Percentiles rank a stretch among this genome's conserved stretches.
phyloP scores from a whole-genome alignment of 2,888 invertebrate genomes.

The Scrobipalpa costella region DNA sequence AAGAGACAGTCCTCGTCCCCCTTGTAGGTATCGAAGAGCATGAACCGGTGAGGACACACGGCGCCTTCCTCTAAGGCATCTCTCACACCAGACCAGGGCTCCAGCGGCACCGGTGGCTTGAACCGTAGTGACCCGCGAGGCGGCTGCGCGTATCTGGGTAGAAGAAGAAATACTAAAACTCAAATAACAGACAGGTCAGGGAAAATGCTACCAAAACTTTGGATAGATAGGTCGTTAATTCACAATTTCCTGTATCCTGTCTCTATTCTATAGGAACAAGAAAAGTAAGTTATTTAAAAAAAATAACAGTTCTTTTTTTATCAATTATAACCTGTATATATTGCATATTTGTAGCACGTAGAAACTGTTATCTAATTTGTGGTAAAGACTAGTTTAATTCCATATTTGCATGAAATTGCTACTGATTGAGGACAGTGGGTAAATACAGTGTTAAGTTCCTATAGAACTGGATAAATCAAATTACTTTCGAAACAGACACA shows the following conservation, averaged over 20 bases:
- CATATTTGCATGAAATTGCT: background rate
- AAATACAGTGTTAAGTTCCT: background rate
- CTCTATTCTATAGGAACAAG: no score
- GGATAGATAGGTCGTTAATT: no score
- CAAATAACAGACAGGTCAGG: background rate
- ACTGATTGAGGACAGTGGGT: background rate
- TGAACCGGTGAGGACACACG: slow-evolving; percentile 86
- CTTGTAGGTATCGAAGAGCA: slow-evolving; percentile 84
- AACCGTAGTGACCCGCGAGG: slow-evolving; percentile 76
- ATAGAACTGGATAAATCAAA: background rate
- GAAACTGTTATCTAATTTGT: background rate
- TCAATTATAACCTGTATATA: no score
- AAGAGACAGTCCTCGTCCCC: slow-evolving; percentile 85
- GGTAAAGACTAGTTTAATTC: background rate
- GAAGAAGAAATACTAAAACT: background rate
- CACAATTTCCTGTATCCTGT: no score
- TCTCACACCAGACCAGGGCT: slow-evolving; percentile 82
- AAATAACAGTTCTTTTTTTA: no score
- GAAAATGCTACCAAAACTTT: background rate
- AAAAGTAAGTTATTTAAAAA: no score
- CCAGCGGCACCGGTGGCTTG: slow-evolving; percentile 81
- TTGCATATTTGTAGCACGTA: background rate
- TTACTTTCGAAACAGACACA: background rate
- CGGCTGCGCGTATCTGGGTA: slow-evolving; percentile 70
- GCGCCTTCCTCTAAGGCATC: slow-evolving; percentile 85